Evolutionary conservation across 1,140 invertebrate species (phyloP), one percentile per base, ranked within the genome.

Genomic region (Carposina sasakii): DNA sequence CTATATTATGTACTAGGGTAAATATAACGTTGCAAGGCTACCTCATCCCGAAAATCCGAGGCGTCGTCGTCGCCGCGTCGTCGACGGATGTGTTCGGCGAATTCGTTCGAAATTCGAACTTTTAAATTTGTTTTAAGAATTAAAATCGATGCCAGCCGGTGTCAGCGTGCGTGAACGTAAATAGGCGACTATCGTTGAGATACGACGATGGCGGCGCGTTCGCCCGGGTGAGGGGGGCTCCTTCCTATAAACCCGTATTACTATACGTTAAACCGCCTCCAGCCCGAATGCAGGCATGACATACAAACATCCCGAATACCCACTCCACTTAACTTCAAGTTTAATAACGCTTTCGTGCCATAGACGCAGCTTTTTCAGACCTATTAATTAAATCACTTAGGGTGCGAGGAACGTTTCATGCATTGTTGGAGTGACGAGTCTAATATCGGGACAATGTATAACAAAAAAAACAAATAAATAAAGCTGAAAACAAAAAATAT

Each of bases 221-320:
- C 44, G 39, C 46, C 26, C 44, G 53, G 42, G 61, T 56, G 64
- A 66, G 69, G 67, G 66, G 57, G 71, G 61, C 52, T 55, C 54
- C 53, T 68, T 9, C 60, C 48, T 68, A 67, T 64, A 66, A 67
- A 69, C 67, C 63, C 60, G 56, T 67, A 71, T 75, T 71, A 73
- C 67, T 73, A 75, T 73, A 81, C 64, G 68, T 70, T 71, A 76
- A 71, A 75, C 63, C 67, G 68, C 65, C 64, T 70, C 54, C 58
- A 70, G 61, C 68, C 65, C 69, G 68, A 58, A 60, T 59, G 60
- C 52, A 49, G 49, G 56, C 59, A 57, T 37, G 61, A 59, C 54
- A 60, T 58, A 51, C 48, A 50, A 57, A 66, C 60, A 65, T 57
- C 51, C 63, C 51, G 52, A 66, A 60, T 57, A 60, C 53, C 54